These are phyloP conservation scores for Coronaproctus castanopsis DNA, from an alignment of 2,888 invertebrate genomes.

Conservation along the genomic window DNA sequence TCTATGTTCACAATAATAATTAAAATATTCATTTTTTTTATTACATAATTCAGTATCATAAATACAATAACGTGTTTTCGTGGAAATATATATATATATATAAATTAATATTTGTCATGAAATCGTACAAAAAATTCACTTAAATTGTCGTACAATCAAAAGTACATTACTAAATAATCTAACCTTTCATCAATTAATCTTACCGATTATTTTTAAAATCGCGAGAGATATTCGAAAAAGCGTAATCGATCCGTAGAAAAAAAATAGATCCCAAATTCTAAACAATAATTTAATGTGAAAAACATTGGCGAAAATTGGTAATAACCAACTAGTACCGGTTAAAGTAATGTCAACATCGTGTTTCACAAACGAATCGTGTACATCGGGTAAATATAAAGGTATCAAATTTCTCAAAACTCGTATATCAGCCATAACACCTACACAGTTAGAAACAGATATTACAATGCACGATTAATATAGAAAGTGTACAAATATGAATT, in stretches of 20 bases:
- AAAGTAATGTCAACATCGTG: constrained; percentile 89
- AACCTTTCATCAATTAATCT: constrained; percentile 5
- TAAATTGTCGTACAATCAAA: neutral
- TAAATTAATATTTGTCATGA: neutral
- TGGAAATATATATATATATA: neutral
- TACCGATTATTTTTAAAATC: constrained; percentile 64
- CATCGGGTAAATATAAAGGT: constrained; percentile 68
- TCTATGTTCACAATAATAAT: too few relatives aligned
- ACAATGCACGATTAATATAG: neutral
- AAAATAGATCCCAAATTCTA: constrained; percentile 91
- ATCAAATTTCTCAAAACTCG: constrained; percentile 82
- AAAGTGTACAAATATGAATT: neutral
- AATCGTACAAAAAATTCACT: neutral
- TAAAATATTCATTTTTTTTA: neutral
- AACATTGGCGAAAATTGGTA: constrained; percentile 89
- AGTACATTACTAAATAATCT: neutral
- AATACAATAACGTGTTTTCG: neutral
- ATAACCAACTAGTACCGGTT: constrained; percentile 92
- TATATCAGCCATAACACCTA: constrained; percentile 84
- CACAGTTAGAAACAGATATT: constrained; percentile 18
- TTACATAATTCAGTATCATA: neutral
- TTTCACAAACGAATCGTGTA: constrained; percentile 73
- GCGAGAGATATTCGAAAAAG: constrained; percentile 86
- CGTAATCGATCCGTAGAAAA: constrained; percentile 84
- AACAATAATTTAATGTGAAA: constrained; percentile 86